A percentile compares a stretch with the other conserved stretches of the same genome.
These are phyloP conservation scores for Mallateleia sp. DNA, from an alignment of 2,888 invertebrate species.

Conservation along the genomic window DNA sequence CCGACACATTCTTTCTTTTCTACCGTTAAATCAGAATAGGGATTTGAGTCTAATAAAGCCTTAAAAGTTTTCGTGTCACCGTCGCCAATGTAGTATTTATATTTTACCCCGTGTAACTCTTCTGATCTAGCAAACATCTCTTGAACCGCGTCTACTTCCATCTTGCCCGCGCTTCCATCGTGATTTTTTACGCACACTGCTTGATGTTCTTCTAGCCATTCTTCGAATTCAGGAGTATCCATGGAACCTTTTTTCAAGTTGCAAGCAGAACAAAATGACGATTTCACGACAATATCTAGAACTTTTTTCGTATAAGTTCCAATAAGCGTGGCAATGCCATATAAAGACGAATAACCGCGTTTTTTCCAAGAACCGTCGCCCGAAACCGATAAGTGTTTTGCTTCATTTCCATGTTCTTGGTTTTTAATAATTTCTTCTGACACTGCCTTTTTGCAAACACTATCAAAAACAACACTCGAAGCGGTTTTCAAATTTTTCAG, in stretches of 20 bases:
- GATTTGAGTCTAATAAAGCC: slow-evolving; percentile 54
- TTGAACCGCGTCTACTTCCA: slow-evolving; percentile 76
- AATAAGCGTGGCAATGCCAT: slow-evolving; percentile 75
- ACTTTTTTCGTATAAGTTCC: slow-evolving; percentile 74
- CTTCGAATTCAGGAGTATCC: slow-evolving; percentile 52
- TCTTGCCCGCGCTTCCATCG: slow-evolving; percentile 74
- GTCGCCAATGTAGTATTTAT: slow-evolving; percentile 78
- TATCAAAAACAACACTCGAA: slow-evolving; percentile 18
- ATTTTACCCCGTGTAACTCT: slow-evolving; percentile 67
- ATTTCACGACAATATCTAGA: slow-evolving; percentile 74
- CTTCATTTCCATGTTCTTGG: slow-evolving; percentile 6
- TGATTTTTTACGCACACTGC: slow-evolving; percentile 68
- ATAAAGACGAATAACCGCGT: slow-evolving; percentile 78
- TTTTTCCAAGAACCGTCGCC: slow-evolving; percentile 81
- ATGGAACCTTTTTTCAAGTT: slow-evolving; percentile 41
- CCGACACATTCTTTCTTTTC: too few relatives aligned
- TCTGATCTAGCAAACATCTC: slow-evolving; percentile 77
- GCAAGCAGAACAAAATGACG: slow-evolving; percentile 69
- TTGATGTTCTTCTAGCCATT: slow-evolving; percentile 73
- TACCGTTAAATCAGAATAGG: too few relatives aligned
- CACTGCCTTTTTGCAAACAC: slow-evolving; percentile 32
- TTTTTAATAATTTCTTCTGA: slow-evolving; percentile 62
- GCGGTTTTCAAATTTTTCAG: slow-evolving; percentile 45
- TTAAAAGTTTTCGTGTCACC: slow-evolving; percentile 76
- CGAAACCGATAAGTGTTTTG: slow-evolving; percentile 62